phyloP scores from a whole-genome alignment of 1,140 invertebrate species.

The Drosophila orena region DNA sequence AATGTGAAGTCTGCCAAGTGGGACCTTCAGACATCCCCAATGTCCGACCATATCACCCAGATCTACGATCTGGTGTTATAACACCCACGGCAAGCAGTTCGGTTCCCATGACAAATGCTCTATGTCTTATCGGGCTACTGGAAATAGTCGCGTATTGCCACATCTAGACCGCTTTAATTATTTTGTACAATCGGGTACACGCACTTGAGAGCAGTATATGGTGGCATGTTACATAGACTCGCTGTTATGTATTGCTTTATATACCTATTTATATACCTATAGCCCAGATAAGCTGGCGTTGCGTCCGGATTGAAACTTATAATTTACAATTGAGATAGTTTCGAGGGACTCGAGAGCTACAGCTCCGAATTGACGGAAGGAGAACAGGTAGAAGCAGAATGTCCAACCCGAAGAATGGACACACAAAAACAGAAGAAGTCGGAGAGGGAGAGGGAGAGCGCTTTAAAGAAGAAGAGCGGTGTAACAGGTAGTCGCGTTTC shows the following conservation, averaged over 20 bases:
- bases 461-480: constrained; percentile 30
- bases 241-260: neutral
- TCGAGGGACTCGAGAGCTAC: constrained; percentile 2
- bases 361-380: constrained; percentile 23
- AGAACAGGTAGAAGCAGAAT: constrained; percentile 36
- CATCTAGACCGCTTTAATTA: constrained; percentile 29
- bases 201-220: constrained; percentile 22
- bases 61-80: constrained; percentile 19
- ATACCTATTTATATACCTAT: neutral
- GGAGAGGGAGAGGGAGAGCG: constrained; percentile 13
- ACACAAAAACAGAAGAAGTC: neutral
- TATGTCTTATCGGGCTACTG: constrained; percentile 29
- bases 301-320: constrained; percentile 29
- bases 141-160: constrained; percentile 25
- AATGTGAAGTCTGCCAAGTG: constrained; percentile 5
- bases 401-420: constrained; percentile 18
- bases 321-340: constrained; percentile 52
- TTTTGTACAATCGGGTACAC: constrained; percentile 39
- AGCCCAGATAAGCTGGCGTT: constrained; percentile 25
- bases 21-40: constrained; percentile 24
- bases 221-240: neutral
- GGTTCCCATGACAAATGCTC: constrained; percentile 3
- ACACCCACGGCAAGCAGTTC: constrained; percentile 7
- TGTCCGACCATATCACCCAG: constrained; percentile 20
- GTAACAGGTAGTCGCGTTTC: constrained; percentile 68